Conservation (phyloP, 2,113 vertebrate genomes). For the Capreolus pygargus region DNA sequence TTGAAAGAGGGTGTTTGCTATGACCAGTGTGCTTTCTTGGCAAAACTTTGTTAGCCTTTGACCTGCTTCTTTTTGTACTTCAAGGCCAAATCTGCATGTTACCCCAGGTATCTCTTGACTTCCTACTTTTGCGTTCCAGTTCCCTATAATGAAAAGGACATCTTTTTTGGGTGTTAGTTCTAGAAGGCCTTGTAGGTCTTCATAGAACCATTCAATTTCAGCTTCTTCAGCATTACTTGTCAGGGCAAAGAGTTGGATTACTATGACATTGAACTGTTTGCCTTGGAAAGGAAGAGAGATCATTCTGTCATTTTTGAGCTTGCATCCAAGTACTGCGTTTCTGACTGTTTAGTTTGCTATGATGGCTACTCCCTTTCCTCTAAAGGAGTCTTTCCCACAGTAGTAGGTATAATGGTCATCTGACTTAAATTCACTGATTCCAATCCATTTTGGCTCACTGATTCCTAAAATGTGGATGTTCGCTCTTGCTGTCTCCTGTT, state of each 20-base stretch:
- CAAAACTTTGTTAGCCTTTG: not conserved
- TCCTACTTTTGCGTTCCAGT: not conserved
- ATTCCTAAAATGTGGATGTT: not conserved
- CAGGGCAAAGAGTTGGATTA: not conserved
- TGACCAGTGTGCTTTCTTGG: not conserved
- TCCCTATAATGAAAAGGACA: not conserved
- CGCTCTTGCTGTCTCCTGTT: not conserved
- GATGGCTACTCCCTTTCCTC: not conserved
- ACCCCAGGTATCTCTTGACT: not conserved
- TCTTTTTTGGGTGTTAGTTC: not conserved
- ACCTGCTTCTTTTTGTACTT: not conserved
- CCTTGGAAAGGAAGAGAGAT: not conserved
- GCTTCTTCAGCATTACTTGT: not conserved
- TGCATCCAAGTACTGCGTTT: not conserved
- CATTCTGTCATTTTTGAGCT: not conserved
- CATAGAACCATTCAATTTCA: not conserved
- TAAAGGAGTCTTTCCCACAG: not conserved
- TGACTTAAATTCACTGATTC: not conserved
- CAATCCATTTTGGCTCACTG: not conserved
- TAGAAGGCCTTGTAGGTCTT: not conserved
- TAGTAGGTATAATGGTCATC: not conserved
- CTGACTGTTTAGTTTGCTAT: not conserved
- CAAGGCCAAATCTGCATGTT: not conserved
- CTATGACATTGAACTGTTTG: not conserved
- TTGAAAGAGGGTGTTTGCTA: not conserved